phyloP scores from a whole-genome alignment of 1,140 invertebrate genomes.

The Eumeta japonica region DNA sequence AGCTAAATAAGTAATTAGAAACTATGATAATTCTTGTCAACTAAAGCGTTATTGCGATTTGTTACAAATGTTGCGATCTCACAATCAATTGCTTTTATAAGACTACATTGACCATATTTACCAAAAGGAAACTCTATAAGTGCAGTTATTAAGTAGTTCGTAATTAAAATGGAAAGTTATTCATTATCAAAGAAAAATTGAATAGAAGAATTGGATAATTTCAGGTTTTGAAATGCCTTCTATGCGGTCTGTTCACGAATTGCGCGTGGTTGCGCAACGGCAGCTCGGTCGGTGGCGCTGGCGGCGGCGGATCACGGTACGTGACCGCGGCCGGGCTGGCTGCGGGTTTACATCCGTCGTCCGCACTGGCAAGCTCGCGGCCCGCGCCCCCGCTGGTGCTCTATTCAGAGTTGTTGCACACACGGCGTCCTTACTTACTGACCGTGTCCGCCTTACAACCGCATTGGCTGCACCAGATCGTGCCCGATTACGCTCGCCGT shows the following conservation, averaged over 20 bases:
- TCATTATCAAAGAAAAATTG: too few species aligned
- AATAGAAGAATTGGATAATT: too few species aligned
- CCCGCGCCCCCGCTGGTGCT: constrained; percentile 77
- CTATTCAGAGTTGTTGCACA: constrained; percentile 87
- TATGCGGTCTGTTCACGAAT: constrained; percentile 85
- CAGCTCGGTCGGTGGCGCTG: constrained; percentile 16
- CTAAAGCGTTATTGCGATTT: too few species aligned
- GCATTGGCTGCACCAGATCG: constrained; percentile 65
- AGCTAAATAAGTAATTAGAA: too few species aligned
- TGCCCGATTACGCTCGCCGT: constrained; percentile 31
- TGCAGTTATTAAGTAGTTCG: too few species aligned
- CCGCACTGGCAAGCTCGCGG: constrained; percentile 64
- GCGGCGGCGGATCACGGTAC: constrained; percentile 21
- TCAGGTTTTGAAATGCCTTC: constrained; percentile 72
- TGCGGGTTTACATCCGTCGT: constrained; percentile 78
- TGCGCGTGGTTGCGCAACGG: constrained; percentile 77
- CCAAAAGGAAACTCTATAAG: too few species aligned
- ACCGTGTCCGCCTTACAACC: constrained; percentile 70
- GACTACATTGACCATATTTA: too few species aligned
- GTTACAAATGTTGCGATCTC: too few species aligned
- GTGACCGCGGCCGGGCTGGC: constrained; percentile 30
- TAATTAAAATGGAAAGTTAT: too few species aligned
- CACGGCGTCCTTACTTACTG: constrained; percentile 79
- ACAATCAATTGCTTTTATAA: too few species aligned
- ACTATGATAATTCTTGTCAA: too few species aligned